Base-by-base conservation (phyloP, 1,140 invertebrate genomes). In the Vanessa atalanta region DNA sequence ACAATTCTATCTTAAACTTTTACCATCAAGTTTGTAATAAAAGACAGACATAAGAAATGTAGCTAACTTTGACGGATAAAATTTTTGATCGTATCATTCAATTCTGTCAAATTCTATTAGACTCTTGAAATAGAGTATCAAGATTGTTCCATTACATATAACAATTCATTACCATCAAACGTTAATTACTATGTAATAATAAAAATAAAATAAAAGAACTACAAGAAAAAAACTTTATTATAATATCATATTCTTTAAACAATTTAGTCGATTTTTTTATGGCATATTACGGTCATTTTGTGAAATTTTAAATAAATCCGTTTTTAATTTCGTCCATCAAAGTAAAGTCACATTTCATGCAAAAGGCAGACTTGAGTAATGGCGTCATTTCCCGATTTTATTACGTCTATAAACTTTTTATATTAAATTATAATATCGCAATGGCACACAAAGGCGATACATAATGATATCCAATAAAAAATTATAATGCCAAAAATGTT, bases 321-420 rank as follows among this genome's bases (percentile, higher is more conserved):
- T 55, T 57, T 57, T 72, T 57, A 72, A 72, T 57, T 57, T 65
- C 20, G 50, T 12, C 61, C 48, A 65, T 65, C 48, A 65, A 53
- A 53, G 47, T 71, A 64, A 37, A 26, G 11, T 60, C 47, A 47
- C 61, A 23, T 72, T 72, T 50, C 47, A 66, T 48, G 53, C 64
- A 51, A 31, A 57, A n/a, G 12, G 53, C 71, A 60, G 51, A 61
- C 65, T 72, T 23, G 50, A 66, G 51, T 72, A 72, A 72, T 67
- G 53, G 71, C 64, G 50, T 12, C 71, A 61, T 72, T 72, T 50
- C 53, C 50, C 53, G 31, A 66, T 72, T 72, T 72, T 72, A 72
- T 72, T 72, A 61, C 64, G 55, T 50, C 71, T 61, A 72, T 65
- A 72, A 72, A 66, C 43, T 16, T 65, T 72, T 50, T 60, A 72